A percentile compares a stretch with the other conserved stretches of the same genome.
phyloP scores from a whole-genome alignment of 2,797 vertebrate genomes.

The Sebastes oblongus region DNA sequence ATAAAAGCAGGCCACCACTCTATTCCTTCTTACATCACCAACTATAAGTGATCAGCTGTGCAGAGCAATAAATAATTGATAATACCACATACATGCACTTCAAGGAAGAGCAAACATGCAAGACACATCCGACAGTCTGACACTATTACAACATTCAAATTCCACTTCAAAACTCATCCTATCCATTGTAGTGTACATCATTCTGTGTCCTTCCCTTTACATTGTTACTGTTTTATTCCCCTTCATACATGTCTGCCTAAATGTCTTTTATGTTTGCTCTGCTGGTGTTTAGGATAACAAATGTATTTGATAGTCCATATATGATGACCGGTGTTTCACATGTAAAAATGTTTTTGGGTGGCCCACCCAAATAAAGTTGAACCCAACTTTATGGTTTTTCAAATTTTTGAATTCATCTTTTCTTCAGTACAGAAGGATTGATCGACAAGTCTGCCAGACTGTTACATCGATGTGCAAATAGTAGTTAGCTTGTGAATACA shows the following conservation, averaged over 20 bases:
- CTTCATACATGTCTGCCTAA: too few relatives aligned
- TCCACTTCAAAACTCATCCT: too few relatives aligned
- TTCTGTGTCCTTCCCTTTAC: too few relatives aligned
- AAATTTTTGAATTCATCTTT: background rate
- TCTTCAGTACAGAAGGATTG: background rate
- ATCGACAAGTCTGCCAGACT: background rate
- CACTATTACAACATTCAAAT: too few relatives aligned
- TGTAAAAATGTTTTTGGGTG: background rate
- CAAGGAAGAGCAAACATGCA: background rate
- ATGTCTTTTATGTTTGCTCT: too few relatives aligned
- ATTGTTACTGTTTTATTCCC: too few relatives aligned
- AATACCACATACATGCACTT: background rate
- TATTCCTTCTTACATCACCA: background rate
- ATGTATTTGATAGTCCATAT: background rate
- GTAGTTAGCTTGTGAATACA: background rate
- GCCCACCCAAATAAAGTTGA: background rate
- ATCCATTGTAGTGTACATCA: too few relatives aligned
- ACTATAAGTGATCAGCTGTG: background rate
- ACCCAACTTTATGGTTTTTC: background rate
- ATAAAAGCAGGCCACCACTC: background rate
- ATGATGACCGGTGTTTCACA: background rate
- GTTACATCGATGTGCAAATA: background rate
- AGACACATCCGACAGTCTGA: too few relatives aligned
- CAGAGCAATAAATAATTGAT: background rate
- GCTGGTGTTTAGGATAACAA: background rate